phyloP scores from a whole-genome alignment of 1,140 invertebrate species.

The Cydia fagiglandana region DNA sequence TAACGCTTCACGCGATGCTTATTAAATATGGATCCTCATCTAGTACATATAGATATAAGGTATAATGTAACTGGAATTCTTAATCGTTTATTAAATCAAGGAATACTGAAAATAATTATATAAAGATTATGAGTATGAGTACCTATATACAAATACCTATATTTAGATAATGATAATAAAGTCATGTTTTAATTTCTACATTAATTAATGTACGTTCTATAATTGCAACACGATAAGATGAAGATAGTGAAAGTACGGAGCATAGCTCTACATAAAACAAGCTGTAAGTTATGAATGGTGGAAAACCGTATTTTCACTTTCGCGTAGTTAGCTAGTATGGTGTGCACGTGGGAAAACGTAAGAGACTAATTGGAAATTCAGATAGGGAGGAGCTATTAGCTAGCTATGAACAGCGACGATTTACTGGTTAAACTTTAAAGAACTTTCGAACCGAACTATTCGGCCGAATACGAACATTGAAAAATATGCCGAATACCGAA shows the following conservation, averaged over 20 bases:
- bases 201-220: constrained; percentile 1
- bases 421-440: too few species aligned
- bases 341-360: constrained; percentile 18
- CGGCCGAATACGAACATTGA: too few species aligned
- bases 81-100: too few species aligned
- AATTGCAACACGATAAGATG: constrained; percentile 18
- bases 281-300: constrained; percentile 30
- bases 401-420: neutral
- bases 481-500: too few species aligned
- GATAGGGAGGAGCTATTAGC: neutral
- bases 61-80: too few species aligned
- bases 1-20: too few species aligned
- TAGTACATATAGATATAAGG: too few species aligned
- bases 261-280: constrained; percentile 21
- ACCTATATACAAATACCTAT: too few species aligned
- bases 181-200: neutral
- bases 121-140: too few species aligned
- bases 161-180: neutral
- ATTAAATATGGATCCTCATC: too few species aligned
- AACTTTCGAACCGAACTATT: too few species aligned
- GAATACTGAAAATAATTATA: too few species aligned
- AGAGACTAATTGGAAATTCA: neutral
- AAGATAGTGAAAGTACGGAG: constrained; percentile 28
- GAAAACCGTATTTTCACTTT: constrained; percentile 41
- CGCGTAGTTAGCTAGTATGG: constrained; percentile 18